phyloP scores from a whole-genome alignment of 2,797 vertebrate genomes.

The Chloroceryle amazona region DNA sequence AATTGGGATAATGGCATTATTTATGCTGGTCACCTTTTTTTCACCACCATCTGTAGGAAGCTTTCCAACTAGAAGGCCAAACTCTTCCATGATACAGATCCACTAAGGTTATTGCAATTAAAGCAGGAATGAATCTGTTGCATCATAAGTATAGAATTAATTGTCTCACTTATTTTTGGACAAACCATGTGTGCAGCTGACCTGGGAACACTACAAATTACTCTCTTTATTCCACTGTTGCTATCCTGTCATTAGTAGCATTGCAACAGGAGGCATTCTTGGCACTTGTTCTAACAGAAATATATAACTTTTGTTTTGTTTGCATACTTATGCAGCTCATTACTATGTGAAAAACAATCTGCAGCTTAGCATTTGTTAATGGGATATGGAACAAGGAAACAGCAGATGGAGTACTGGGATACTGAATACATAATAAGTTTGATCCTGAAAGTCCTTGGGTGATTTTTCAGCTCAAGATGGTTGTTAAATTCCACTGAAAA shows the following conservation, averaged over 20 bases:
- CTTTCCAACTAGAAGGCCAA: conserved; percentile 11
- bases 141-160: conserved; percentile 20
- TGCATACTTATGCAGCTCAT: conserved; percentile 64
- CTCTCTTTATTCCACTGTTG: conserved; percentile 41
- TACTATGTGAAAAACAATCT: conserved; percentile 71
- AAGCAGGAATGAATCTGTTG: not conserved
- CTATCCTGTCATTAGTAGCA: conserved; percentile 46
- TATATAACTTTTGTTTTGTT: conserved; percentile 65
- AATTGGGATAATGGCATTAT: conserved; percentile 54
- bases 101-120: not conserved
- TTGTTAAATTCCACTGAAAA: conserved; percentile 19
- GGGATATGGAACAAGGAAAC: conserved; percentile 48
- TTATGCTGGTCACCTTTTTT: conserved; percentile 43
- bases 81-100: not conserved
- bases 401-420: conserved; percentile 66
- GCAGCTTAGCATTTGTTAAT: conserved; percentile 65
- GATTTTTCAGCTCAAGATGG: conserved; percentile 26
- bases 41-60: conserved; percentile 10
- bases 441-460: conserved; percentile 40
- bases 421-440: conserved; percentile 42
- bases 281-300: conserved; percentile 49
- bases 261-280: conserved; percentile 60
- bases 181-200: conserved; percentile 44
- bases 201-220: conserved; percentile 55
- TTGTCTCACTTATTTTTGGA: conserved; percentile 44